These are phyloP conservation scores for Microcebus griseorufus DNA, from an alignment of 2,113 vertebrate genomes.

Conservation along the genomic window DNA sequence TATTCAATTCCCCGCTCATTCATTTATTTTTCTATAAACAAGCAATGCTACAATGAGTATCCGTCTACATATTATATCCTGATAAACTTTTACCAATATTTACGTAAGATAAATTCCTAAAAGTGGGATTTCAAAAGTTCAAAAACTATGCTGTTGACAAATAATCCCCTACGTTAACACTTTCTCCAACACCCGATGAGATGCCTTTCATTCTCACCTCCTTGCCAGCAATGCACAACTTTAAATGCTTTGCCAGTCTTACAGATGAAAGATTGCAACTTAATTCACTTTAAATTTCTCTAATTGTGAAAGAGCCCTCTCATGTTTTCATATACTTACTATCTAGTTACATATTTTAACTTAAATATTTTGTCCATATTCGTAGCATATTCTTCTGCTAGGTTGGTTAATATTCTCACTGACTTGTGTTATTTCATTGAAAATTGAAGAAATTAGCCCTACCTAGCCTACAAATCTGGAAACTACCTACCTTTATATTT, in stretches of 20 bases:
- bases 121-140: constrained; percentile 10
- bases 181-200: not conserved
- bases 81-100: not conserved
- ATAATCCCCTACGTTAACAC: not conserved
- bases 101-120: not conserved
- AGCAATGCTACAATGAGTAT: not conserved
- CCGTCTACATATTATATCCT: not conserved
- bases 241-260: not conserved
- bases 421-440: not conserved
- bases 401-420: not conserved
- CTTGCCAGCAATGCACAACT: not conserved
- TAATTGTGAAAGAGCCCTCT: not conserved
- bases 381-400: not conserved
- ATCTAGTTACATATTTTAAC: not conserved
- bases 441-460: not conserved
- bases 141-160: not conserved
- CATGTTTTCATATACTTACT: not conserved
- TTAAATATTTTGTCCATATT: not conserved
- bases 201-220: not conserved
- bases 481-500: not conserved
- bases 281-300: not conserved
- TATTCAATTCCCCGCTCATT: not conserved
- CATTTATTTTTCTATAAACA: not conserved
- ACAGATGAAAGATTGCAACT: not conserved
- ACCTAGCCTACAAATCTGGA: not conserved